These are phyloP conservation scores for Malurus leucopterus DNA, from an alignment of 2,797 vertebrate genomes.

Conservation along the genomic window DNA sequence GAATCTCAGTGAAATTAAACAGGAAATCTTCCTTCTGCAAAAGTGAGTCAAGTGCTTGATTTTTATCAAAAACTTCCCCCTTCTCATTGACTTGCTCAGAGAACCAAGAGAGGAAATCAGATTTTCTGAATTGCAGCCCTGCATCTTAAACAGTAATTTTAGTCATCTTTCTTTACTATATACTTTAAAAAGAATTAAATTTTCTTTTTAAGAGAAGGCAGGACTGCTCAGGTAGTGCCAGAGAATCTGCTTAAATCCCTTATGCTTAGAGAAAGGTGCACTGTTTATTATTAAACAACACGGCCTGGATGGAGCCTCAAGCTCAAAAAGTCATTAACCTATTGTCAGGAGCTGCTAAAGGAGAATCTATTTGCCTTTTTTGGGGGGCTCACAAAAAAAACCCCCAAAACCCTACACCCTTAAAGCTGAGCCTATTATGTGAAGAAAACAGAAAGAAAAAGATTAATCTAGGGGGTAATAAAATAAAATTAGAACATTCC, in stretches of 20 bases:
- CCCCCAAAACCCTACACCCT: accelerated
- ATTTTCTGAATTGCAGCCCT: not conserved
- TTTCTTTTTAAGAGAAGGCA: not conserved
- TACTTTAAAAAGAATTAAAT: not conserved
- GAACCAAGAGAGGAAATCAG: not conserved
- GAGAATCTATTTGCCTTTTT: not conserved
- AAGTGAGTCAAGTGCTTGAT: not conserved
- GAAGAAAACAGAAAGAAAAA: not conserved
- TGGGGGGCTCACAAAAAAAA: not conserved
- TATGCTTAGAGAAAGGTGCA: not conserved
- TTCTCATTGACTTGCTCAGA: not conserved
- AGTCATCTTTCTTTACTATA: not conserved
- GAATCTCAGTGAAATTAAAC: not conserved
- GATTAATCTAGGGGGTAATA: not conserved
- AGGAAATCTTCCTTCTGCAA: not conserved
- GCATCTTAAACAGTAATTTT: not conserved
- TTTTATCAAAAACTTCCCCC: not conserved
- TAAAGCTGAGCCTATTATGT: not conserved
- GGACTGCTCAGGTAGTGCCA: not conserved
- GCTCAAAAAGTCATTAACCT: not conserved
- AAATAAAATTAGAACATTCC: not conserved
- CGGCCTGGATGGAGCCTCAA: not conserved
- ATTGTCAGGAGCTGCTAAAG: not conserved
- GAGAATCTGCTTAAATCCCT: not conserved
- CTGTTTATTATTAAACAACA: not conserved